These are phyloP conservation scores for Salvelinus alpinus DNA, from an alignment of 2,113 vertebrate genomes.

Conservation along the genomic window DNA sequence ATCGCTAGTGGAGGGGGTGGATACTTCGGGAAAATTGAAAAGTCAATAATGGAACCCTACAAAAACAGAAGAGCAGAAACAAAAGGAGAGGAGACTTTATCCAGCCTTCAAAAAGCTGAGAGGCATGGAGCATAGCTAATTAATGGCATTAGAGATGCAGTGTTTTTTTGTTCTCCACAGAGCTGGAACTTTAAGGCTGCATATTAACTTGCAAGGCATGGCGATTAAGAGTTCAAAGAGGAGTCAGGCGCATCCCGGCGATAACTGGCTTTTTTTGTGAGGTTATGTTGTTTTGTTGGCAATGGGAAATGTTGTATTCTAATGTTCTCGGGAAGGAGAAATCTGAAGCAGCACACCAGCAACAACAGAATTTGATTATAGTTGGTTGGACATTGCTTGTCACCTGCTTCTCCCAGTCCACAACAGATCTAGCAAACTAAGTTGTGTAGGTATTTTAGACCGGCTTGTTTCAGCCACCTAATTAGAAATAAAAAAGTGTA, in stretches of 20 bases:
- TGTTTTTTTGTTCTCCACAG: slow-evolving; percentile 32
- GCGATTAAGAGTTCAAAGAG: slow-evolving; percentile 47
- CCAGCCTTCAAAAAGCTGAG: slow-evolving; percentile 67
- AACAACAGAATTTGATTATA: no score
- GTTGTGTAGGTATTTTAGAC: slow-evolving; percentile 2
- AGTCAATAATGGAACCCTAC: slow-evolving; percentile 65
- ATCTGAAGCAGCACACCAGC: background rate
- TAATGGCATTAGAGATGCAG: slow-evolving; percentile 64
- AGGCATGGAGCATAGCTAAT: slow-evolving; percentile 57
- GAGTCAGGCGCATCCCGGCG: slow-evolving; percentile 37
- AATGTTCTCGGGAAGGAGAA: background rate
- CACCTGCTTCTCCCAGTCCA: background rate
- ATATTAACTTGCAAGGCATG: slow-evolving; percentile 51
- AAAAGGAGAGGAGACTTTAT: slow-evolving; percentile 31
- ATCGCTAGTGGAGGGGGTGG: slow-evolving; percentile 42
- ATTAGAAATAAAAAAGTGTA: slow-evolving; percentile 21
- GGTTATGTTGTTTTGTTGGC: background rate
- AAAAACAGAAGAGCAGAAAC: slow-evolving; percentile 18
- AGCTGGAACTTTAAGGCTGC: slow-evolving; percentile 54
- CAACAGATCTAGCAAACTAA: background rate
- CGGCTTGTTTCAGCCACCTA: slow-evolving; percentile 33
- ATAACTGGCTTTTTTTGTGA: background rate
- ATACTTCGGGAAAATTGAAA: slow-evolving; percentile 74
- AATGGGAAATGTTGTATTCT: background rate
- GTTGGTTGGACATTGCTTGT: background rate